phyloP scores from a whole-genome alignment of 2,888 invertebrate genomes.

The Drosophila suboccidentalis region DNA sequence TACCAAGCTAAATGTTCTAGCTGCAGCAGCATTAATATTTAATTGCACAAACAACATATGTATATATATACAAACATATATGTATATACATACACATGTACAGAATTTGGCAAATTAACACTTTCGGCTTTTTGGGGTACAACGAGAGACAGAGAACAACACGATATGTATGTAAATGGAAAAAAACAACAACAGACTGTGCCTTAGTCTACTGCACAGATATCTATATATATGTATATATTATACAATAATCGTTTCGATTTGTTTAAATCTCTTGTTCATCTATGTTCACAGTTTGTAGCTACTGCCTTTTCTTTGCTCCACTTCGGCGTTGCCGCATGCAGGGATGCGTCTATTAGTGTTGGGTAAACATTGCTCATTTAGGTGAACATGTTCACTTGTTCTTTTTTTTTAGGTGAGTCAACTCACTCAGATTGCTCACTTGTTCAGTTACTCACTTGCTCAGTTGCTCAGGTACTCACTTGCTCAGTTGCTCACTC shows the following conservation, averaged over 20 bases:
- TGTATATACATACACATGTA: conserved; percentile 23
- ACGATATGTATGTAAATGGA: conserved; percentile 29
- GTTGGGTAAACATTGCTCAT: too few species aligned
- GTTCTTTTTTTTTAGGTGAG: too few species aligned
- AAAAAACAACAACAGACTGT: conserved; percentile 13
- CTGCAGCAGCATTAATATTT: conserved; percentile 39
- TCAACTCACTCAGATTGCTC: too few species aligned
- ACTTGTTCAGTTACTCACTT: too few species aligned
- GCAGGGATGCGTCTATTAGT: conserved; percentile 55
- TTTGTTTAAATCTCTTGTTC: conserved; percentile 34
- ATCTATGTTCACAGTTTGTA: conserved; percentile 27
- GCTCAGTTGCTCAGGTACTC: too few species aligned
- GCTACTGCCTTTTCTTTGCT: conserved; percentile 25
- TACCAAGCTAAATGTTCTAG: conserved; percentile 32
- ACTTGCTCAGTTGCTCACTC: too few species aligned
- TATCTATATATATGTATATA: conserved; percentile 30
- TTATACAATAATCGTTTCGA: conserved; percentile 37
- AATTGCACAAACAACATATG: conserved; percentile 39
- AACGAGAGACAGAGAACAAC: conserved; percentile 27
- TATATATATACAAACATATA: neutral
- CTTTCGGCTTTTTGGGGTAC: conserved; percentile 44
- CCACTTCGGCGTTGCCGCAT: conserved; percentile 42
- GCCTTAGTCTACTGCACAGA: conserved; percentile 18
- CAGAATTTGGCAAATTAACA: conserved; percentile 65
- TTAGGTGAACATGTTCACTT: too few species aligned